phyloP scores from a whole-genome alignment of 2,888 invertebrate genomes.

The Gymnocheta viridis region DNA sequence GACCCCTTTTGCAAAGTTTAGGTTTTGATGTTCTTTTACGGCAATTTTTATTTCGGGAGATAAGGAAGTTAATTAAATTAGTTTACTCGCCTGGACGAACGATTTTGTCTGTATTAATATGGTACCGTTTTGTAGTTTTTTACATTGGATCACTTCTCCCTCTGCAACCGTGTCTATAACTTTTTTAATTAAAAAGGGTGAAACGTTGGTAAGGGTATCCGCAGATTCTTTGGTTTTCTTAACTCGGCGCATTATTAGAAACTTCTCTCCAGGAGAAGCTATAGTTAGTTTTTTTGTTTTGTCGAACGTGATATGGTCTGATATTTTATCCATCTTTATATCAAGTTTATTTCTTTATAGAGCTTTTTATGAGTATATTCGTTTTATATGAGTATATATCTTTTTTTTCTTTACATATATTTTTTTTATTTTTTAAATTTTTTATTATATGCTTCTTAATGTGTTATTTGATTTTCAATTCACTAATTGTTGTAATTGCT shows the following conservation, averaged over 20 bases:
- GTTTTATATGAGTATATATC: too few species aligned
- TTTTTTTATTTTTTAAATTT: too few species aligned
- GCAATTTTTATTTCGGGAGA: background rate
- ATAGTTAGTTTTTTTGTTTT: too few species aligned
- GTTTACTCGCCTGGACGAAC: background rate
- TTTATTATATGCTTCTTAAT: too few species aligned
- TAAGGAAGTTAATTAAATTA: constrained; percentile 9
- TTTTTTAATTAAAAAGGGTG: background rate
- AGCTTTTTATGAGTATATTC: too few species aligned
- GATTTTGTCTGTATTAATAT: background rate
- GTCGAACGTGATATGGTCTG: too few species aligned
- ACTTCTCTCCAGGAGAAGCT: too few species aligned
- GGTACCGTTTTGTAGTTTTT: background rate
- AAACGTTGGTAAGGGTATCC: constrained; percentile 1
- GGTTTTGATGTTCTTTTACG: background rate
- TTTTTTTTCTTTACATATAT: too few species aligned
- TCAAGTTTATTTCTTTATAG: too few species aligned
- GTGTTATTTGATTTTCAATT: too few species aligned
- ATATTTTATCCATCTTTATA: too few species aligned
- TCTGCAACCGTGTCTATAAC: constrained; percentile 5
- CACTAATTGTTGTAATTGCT: too few species aligned
- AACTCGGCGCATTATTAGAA: constrained; percentile 9
- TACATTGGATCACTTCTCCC: background rate
- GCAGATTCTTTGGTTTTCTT: constrained; percentile 4
- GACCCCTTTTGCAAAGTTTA: constrained; percentile 6